These are phyloP conservation scores for Tenualosa thibaudeaui DNA, from an alignment of 2,797 vertebrate genomes.

Conservation along the genomic window DNA sequence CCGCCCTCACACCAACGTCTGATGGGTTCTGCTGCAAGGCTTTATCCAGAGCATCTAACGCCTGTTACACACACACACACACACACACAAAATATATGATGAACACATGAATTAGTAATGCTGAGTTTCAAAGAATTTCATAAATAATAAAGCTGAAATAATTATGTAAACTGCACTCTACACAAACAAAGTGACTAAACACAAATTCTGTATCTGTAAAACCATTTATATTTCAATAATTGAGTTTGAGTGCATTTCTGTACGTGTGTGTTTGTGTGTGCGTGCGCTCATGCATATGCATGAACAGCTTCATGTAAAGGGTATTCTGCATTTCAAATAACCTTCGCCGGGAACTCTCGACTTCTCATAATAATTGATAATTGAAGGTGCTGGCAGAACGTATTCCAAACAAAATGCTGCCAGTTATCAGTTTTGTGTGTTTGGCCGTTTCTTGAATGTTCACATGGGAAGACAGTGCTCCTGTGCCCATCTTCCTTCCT, in stretches of 20 bases:
- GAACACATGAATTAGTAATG: neutral
- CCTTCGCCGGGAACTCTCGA: neutral
- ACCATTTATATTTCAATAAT: neutral
- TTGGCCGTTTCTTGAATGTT: too few species aligned
- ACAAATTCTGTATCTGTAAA: neutral
- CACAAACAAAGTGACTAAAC: neutral
- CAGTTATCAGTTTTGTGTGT: too few species aligned
- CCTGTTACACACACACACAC: conserved; percentile 69
- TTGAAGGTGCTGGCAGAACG: neutral
- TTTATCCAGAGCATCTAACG: conserved; percentile 83
- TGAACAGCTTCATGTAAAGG: neutral
- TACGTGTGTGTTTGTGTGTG: neutral
- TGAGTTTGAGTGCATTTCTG: neutral
- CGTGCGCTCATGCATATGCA: neutral
- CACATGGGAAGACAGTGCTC: too few species aligned
- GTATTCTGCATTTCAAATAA: neutral
- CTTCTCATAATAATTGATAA: conserved; percentile 6
- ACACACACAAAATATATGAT: conserved; percentile 20
- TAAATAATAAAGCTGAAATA: neutral
- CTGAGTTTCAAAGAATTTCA: neutral
- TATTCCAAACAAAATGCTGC: too few species aligned
- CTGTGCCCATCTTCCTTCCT: neutral
- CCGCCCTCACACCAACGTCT: conserved; percentile 84
- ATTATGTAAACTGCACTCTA: neutral
- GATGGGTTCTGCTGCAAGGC: conserved; percentile 87